Evolutionary conservation across 2,888 invertebrate genomes (phyloP).

Genomic region (Nymphalis urticae): DNA sequence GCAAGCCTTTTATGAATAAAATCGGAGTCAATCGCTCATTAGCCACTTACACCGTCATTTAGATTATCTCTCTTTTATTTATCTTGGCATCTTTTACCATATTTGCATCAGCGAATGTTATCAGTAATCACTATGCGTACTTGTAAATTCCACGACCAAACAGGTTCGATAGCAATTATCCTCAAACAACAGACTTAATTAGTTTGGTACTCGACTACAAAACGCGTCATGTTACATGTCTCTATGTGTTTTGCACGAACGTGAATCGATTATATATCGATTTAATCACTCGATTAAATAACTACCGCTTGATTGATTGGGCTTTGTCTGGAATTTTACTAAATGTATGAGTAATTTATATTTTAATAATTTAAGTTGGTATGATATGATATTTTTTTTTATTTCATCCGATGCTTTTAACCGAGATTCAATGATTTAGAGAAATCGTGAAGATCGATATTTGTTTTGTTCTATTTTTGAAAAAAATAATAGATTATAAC

Average conservation of each 20-base stretch:
- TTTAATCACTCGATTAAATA: not conserved
- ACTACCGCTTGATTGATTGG: too few species aligned
- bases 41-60: slow-evolving; percentile 1
- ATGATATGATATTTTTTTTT: too few species aligned
- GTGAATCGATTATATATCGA: slow-evolving; percentile 6
- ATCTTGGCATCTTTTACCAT: slow-evolving; percentile 14
- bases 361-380: too few species aligned
- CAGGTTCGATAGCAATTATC: slow-evolving; percentile 15
- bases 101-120: slow-evolving; percentile 7
- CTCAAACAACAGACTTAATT: slow-evolving; percentile 18
- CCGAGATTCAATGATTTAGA: too few species aligned
- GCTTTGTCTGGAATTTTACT: not conserved
- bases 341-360: not conserved
- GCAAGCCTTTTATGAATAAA: not conserved
- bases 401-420: too few species aligned
- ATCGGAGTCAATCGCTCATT: slow-evolving; percentile 1
- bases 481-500: too few species aligned
- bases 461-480: too few species aligned
- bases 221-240: slow-evolving; percentile 5
- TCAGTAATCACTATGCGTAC: slow-evolving; percentile 2
- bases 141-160: slow-evolving; percentile 17
- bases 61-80: slow-evolving; percentile 2
- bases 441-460: too few species aligned
- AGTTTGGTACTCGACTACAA: slow-evolving; percentile 3
- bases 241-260: not conserved